Base-by-base conservation (phyloP, 1,140 invertebrate genomes). In the Mactra quadrangularis region DNA sequence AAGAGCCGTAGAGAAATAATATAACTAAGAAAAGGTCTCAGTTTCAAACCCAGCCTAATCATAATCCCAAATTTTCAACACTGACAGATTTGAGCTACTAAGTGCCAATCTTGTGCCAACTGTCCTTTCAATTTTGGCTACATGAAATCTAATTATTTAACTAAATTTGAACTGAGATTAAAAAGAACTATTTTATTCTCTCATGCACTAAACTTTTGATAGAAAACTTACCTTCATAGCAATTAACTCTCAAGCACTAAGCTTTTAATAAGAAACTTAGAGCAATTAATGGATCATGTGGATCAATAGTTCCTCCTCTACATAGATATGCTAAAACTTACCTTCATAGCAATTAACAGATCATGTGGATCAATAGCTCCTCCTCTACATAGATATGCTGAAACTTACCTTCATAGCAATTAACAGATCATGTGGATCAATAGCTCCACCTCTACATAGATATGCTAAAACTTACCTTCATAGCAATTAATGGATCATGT, bases 401-500 rank as follows among this genome's bases (percentile, higher is more conserved):
- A 7, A 15, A 6, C 7, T 22, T 55, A 55, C 52, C n/a, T 55
- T 55, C 52, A 55, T 55, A n/a, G 52, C 52, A 3, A 29, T n/a
- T n/a, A n/a, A n/a, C n/a, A n/a, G n/a, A n/a, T 98, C 96, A 60
- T 95, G 95, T 1, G 96, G 94, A 6, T 94, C 88, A 45, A 98
- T 92, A 0, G 97, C 96, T n/a, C 96, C 96, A n/a, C 96, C 96
- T 88, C 97, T 93, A 92, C 97, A 96, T 87, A 98, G 94, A 92
- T 97, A 97, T 0, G 97, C 97, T 55, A 98, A 93, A 91, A 92
- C 92, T 71, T 82, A 94, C 94, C 90, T 96, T 96, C 91, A 96
- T 97, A 27, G 96, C 94, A 57, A 98, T 96, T 93, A 96, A 95
- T 3, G 95, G 94, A 93, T 98, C 96, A 62, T 95, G 95, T 1